phyloP scores from a whole-genome alignment of 2,113 vertebrate genomes.

The Brachypteracias leptosomus region DNA sequence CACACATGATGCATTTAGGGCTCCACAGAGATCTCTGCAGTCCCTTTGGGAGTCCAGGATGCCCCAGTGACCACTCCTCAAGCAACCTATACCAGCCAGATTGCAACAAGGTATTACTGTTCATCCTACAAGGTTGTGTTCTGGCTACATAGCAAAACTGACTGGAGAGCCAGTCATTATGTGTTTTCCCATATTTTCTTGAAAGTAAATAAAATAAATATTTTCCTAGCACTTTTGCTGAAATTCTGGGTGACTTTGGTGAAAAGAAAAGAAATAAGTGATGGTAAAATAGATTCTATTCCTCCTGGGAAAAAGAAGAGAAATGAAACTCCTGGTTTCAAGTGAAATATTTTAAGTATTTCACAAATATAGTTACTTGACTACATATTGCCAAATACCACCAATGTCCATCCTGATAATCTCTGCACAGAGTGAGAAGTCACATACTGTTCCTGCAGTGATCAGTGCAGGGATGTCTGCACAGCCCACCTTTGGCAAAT shows the following conservation, averaged over 20 bases:
- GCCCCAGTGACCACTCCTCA: accelerated
- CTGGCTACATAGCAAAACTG: not conserved
- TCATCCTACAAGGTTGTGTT: not conserved
- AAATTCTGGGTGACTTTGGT: not conserved
- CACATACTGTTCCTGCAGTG: accelerated
- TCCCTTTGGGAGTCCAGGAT: accelerated
- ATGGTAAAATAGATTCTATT: not conserved
- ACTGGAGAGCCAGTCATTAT: not conserved
- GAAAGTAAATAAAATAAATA: not conserved
- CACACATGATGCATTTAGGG: not conserved
- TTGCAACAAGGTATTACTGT: not conserved
- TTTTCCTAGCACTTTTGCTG: not conserved
- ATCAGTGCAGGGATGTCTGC: no score
- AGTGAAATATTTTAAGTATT: not conserved
- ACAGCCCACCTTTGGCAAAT: not conserved
- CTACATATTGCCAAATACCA: not conserved
- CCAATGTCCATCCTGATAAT: not conserved
- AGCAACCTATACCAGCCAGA: not conserved
- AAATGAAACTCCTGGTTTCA: not conserved
- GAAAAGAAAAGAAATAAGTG: not conserved
- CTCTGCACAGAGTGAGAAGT: not conserved
- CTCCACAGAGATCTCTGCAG: not conserved
- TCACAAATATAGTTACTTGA: not conserved
- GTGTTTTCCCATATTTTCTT: not conserved
- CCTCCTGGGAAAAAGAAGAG: not conserved